Percentiles rank a stretch among this genome's conserved stretches.
These are phyloP conservation scores for Formica exsecta DNA, from an alignment of 1,140 invertebrate species.

Conservation along the genomic window DNA sequence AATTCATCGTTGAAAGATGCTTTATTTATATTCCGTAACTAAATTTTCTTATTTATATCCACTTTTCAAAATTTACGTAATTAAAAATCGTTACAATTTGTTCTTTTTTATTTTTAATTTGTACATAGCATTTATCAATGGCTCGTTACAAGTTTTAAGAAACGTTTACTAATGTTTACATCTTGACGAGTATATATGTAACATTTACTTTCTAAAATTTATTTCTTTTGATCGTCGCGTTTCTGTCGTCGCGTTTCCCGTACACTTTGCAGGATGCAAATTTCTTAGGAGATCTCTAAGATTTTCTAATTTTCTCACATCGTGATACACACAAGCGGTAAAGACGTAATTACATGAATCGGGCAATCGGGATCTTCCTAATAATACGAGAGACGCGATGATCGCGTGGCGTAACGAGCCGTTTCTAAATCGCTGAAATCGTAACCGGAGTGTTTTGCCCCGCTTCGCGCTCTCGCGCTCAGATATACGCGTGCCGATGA, in stretches of 20 bases:
- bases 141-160: background rate
- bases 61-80: conserved; percentile 11
- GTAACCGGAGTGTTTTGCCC: conserved; percentile 30
- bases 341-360: conserved; percentile 48
- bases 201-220: conserved; percentile 37
- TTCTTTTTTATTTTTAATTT: background rate
- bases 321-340: conserved; percentile 9
- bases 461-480: conserved; percentile 7
- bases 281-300: conserved; percentile 20
- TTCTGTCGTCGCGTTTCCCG: background rate
- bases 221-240: conserved; percentile 27
- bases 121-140: background rate
- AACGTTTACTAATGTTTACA: conserved; percentile 23
- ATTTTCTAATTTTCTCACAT: conserved; percentile 60
- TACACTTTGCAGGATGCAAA: background rate
- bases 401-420: conserved; percentile 44
- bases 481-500: conserved; percentile 37
- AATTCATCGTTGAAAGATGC: conserved; percentile 17
- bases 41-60: conserved; percentile 3
- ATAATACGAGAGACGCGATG: conserved; percentile 45
- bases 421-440: conserved; percentile 56
- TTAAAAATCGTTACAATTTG: background rate
- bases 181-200: background rate
- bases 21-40: background rate
- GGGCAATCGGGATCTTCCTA: conserved; percentile 47